Percentiles rank a stretch among this genome's conserved stretches.
Conservation (phyloP, 1,140 invertebrate genomes). For the Drosophila lacteicornis region DNA sequence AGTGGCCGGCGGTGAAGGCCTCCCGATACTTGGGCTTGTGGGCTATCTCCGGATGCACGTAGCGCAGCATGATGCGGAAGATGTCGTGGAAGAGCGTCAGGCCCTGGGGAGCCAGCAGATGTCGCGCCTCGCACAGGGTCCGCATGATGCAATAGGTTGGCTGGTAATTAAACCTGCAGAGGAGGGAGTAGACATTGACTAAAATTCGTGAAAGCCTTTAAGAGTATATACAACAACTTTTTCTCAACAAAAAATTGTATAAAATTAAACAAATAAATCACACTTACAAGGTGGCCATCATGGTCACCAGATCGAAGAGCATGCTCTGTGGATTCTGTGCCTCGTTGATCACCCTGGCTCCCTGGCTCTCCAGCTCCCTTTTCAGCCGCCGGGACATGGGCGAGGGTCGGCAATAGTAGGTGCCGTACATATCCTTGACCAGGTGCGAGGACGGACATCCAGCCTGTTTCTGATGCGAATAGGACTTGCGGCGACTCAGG, state of each 20-base stretch:
- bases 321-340: constrained; percentile 48
- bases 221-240: background rate
- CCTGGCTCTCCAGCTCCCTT: constrained; percentile 43
- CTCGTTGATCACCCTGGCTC: constrained; percentile 42
- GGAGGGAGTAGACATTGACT: background rate
- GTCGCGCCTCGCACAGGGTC: constrained; percentile 89
- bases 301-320: constrained; percentile 62
- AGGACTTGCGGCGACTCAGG: constrained; percentile 49
- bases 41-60: constrained; percentile 73
- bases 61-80: constrained; percentile 88
- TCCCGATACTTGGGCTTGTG: constrained; percentile 62
- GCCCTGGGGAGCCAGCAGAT: constrained; percentile 86
- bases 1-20: constrained; percentile 65
- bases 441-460: constrained; percentile 63
- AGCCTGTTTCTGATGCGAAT: constrained; percentile 30
- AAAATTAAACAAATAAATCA: background rate
- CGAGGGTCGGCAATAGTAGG: constrained; percentile 58
- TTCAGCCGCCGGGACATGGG: constrained; percentile 33
- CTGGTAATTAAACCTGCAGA: constrained; percentile 86
- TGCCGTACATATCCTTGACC: constrained; percentile 63
- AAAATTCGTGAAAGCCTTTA: background rate
- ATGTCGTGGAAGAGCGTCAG: constrained; percentile 89
- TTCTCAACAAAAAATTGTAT: background rate
- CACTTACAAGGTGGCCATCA: constrained; percentile 62
- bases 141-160: constrained; percentile 88